A percentile compares a stretch with the other conserved stretches of the same genome.
phyloP scores from a whole-genome alignment of 1,140 invertebrate species.

The Drosophila rhopaloa region DNA sequence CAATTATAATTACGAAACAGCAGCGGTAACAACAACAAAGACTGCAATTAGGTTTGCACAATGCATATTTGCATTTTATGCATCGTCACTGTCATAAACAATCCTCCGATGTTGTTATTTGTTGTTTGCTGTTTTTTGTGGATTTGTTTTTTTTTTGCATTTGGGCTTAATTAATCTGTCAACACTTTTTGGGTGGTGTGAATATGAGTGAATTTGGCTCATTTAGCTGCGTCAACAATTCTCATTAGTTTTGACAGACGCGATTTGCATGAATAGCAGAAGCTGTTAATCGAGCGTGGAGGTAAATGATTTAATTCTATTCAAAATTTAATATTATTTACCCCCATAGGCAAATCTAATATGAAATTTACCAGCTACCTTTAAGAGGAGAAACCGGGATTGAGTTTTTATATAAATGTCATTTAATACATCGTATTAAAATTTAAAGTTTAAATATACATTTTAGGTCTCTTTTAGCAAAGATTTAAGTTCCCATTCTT shows the following conservation, averaged over 20 bases:
- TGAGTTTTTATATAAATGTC: too few species aligned
- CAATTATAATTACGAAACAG: conserved; percentile 62
- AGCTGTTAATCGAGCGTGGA: conserved; percentile 1
- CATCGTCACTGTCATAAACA: conserved; percentile 43
- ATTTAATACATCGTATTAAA: too few species aligned
- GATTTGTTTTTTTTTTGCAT: conserved; percentile 23
- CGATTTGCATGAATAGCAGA: conserved; percentile 1
- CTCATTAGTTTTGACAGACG: conserved; percentile 2
- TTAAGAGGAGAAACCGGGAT: too few species aligned
- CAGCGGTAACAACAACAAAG: conserved; percentile 45
- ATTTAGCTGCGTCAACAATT: conserved; percentile 40
- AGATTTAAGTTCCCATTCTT: too few species aligned
- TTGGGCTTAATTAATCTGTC: conserved; percentile 50
- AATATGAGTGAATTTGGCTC: not conserved
- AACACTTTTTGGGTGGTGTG: not conserved
- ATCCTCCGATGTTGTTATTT: conserved; percentile 6
- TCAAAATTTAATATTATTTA: too few species aligned
- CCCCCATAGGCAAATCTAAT: too few species aligned
- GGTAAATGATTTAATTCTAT: too few species aligned
- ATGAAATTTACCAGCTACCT: too few species aligned
- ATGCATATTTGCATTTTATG: conserved; percentile 50
- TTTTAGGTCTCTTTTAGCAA: too few species aligned
- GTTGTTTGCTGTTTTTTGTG: conserved; percentile 23
- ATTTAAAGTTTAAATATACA: too few species aligned
- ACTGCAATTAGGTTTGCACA: conserved; percentile 62